Conservation (phyloP, 2,888 invertebrate genomes). For the Pollenia amentaria region DNA sequence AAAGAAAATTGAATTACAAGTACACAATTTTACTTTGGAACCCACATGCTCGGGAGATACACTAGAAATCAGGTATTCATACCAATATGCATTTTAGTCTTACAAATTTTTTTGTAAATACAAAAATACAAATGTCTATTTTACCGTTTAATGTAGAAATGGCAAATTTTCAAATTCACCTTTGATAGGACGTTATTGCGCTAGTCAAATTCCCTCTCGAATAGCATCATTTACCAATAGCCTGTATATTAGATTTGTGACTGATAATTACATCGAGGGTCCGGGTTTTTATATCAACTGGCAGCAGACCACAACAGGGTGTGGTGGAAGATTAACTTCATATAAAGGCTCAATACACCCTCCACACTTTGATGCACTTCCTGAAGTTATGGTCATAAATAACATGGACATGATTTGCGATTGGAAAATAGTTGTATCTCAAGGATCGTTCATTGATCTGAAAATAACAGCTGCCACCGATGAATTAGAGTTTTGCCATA, state of each 20-base stretch:
- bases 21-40: conserved; percentile 89
- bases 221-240: conserved; percentile 91
- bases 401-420: conserved; percentile 90
- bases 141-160: conserved; percentile 86
- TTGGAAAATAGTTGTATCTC: conserved; percentile 91
- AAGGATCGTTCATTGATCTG: conserved; percentile 89
- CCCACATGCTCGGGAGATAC: conserved; percentile 87
- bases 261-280: conserved; percentile 87
- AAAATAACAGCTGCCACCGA: conserved; percentile 86
- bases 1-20: conserved; percentile 90
- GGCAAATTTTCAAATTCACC: conserved; percentile 91
- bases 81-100: too few relatives aligned
- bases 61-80: conserved; percentile 88
- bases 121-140: too few relatives aligned
- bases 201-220: conserved; percentile 86
- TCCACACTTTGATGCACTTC: conserved; percentile 86
- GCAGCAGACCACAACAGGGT: conserved; percentile 89
- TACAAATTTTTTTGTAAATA: too few relatives aligned
- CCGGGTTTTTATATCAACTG: conserved; percentile 90
- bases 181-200: conserved; percentile 92
- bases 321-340: conserved; percentile 91
- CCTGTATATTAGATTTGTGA: conserved; percentile 90
- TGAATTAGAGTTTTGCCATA: conserved; percentile 85
- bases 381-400: conserved; percentile 70
- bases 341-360: conserved; percentile 91